These are phyloP conservation scores for Microctonus aethiopoides DNA, from an alignment of 2,888 invertebrate species.

Conservation along the genomic window DNA sequence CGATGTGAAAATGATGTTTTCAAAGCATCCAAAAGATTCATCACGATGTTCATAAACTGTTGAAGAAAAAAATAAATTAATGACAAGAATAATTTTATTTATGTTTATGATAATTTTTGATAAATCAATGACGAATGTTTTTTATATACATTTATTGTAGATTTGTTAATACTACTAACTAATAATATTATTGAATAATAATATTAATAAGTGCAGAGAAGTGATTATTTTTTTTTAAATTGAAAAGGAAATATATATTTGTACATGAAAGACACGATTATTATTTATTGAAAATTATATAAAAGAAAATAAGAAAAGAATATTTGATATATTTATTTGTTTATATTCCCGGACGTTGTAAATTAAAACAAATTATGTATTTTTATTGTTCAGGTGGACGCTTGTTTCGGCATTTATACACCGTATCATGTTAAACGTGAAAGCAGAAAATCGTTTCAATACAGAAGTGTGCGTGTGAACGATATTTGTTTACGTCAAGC, in stretches of 20 bases:
- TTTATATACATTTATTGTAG: too few species aligned
- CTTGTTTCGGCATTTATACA: neutral
- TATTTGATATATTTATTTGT: neutral
- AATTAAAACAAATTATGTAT: neutral
- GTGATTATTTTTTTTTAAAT: too few species aligned
- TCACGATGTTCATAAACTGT: constrained; percentile 92
- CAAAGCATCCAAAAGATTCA: constrained; percentile 89
- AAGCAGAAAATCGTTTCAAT: constrained; percentile 6
- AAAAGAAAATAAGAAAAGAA: neutral
- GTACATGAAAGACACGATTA: neutral
- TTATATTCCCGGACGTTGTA: constrained; percentile 2
- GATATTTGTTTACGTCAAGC: neutral
- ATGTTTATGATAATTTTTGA: neutral
- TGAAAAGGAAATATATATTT: neutral
- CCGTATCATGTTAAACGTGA: constrained; percentile 12
- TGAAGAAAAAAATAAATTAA: constrained; percentile 41
- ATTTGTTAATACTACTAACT: too few species aligned
- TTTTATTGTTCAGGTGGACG: constrained; percentile 7
- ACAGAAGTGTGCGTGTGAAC: neutral
- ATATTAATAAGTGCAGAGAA: too few species aligned
- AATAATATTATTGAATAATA: too few species aligned
- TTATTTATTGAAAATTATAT: neutral
- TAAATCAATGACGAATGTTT: too few species aligned
- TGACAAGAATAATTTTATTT: constrained; percentile 17
- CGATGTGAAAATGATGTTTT: constrained; percentile 94